Percentiles rank a stretch among this genome's conserved stretches.
These are phyloP conservation scores for Caiman crocodilus DNA, from an alignment of 2,797 vertebrate species.

Conservation along the genomic window DNA sequence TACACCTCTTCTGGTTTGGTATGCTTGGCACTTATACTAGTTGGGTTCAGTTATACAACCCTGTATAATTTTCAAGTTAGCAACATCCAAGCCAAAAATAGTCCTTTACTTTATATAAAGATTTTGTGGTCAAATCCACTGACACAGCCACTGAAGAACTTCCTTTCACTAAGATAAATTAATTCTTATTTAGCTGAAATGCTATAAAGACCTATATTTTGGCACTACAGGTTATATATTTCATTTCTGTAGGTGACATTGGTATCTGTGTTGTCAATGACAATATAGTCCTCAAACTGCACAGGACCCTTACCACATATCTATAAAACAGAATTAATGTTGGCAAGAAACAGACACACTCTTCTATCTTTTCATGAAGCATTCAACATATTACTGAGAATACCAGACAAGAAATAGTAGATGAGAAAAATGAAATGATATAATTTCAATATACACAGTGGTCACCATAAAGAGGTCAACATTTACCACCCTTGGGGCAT, in stretches of 20 bases:
- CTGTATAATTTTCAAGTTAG: neutral
- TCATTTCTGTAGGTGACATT: rapidly evolving
- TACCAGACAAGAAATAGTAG: neutral
- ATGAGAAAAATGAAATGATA: neutral
- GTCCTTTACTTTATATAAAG: neutral
- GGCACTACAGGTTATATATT: neutral
- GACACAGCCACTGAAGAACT: neutral
- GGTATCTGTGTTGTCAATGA: neutral
- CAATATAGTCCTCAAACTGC: neutral
- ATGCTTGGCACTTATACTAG: neutral
- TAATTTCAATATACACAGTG: neutral
- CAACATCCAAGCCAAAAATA: neutral
- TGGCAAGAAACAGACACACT: neutral
- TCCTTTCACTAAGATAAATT: neutral
- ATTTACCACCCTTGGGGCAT: neutral
- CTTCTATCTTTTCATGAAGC: neutral
- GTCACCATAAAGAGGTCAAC: neutral
- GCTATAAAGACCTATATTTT: neutral
- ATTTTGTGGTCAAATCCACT: neutral
- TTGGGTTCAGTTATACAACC: neutral
- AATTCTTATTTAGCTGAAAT: neutral
- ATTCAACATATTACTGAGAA: neutral
- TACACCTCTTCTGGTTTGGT: neutral
- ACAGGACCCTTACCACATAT: neutral
- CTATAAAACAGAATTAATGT: neutral